Base-by-base conservation (phyloP, 2,888 invertebrate species). In the Dorcus parallelipipedus region DNA sequence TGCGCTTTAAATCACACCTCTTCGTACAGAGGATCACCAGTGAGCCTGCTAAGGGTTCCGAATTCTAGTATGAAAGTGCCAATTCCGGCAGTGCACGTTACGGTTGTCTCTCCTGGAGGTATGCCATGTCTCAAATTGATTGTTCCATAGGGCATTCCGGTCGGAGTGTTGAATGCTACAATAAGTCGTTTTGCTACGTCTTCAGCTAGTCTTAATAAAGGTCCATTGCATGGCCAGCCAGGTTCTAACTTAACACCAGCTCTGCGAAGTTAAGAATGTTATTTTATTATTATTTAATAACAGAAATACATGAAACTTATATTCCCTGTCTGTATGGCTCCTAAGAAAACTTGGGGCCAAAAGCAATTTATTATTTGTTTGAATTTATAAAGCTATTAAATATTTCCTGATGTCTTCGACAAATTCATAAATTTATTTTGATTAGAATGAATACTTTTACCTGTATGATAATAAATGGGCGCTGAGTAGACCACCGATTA, bases 101-200 rank as follows among this genome's bases (percentile, higher is more conserved):
- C 86, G 40, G 95, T 89, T 0, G 99, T 99, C 80, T 99, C 99
- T 7, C 93, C 94, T 38, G 85, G 84, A 0, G 98, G 98, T 1
- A 99, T 94, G 1, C 98, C 98, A 72, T 91, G 84, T 53, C 88
- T 84, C 39, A 99, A 81, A 77, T 96, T 96, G 0, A 96, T 95
- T 0, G 99, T 99, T 6, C 99, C 99, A 79, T 95, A 98, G 0
- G 98, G 97, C 97, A 97, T 97, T 2, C 97, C 96, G 8, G 93
- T 92, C 38, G 87, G 87, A 0, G 93, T 93, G 70, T 94, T 91
- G 76, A 95, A 95, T 1, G 94, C 93, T 33, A 94, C 92, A 50
- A 99, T 83, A 9, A 99, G 79, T 69, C 96, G 85, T 60, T 92
- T 88, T 0, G 97, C 98, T 38, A 97, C 94, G 78, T 95, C 93